phyloP scores from a whole-genome alignment of 2,888 invertebrate genomes.

The Mechanitis messenoides region DNA sequence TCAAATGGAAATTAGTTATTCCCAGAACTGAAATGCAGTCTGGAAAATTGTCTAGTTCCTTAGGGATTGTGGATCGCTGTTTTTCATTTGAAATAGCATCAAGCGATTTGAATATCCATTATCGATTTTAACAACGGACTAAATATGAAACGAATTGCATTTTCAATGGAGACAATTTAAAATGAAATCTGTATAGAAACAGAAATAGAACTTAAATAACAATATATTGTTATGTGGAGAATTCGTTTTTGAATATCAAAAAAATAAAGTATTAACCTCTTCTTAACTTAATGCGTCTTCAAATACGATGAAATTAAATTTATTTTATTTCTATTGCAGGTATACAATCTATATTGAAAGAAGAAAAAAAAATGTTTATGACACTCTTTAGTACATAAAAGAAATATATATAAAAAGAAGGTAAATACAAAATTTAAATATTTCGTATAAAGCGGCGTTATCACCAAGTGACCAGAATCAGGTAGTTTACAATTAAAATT shows the following conservation, averaged over 20 bases:
- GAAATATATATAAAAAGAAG: too few species aligned
- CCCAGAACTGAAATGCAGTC: constrained; percentile 9
- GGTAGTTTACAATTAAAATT: too few species aligned
- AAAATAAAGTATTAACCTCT: too few species aligned
- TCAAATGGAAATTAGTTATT: not conserved
- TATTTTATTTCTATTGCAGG: constrained; percentile 23
- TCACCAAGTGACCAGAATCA: too few species aligned
- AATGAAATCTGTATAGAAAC: not conserved
- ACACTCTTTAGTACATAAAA: too few species aligned
- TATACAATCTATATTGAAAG: constrained; percentile 7
- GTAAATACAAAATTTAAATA: too few species aligned
- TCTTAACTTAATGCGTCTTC: too few species aligned
- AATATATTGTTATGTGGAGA: too few species aligned
- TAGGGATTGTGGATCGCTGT: constrained; percentile 19
- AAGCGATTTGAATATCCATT: constrained; percentile 12
- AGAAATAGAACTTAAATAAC: too few species aligned
- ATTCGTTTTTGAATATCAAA: too few species aligned
- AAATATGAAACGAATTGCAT: constrained; percentile 1
- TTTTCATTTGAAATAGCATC: constrained; percentile 20
- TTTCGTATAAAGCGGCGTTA: too few species aligned
- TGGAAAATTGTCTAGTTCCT: constrained; percentile 13
- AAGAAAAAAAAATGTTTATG: too few species aligned
- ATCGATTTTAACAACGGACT: constrained; percentile 6
- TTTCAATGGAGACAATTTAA: not conserved
- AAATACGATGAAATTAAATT: not conserved